These are phyloP conservation scores for Troglohyphantes excavatus DNA, from an alignment of 2,888 invertebrate species.

Conservation along the genomic window DNA sequence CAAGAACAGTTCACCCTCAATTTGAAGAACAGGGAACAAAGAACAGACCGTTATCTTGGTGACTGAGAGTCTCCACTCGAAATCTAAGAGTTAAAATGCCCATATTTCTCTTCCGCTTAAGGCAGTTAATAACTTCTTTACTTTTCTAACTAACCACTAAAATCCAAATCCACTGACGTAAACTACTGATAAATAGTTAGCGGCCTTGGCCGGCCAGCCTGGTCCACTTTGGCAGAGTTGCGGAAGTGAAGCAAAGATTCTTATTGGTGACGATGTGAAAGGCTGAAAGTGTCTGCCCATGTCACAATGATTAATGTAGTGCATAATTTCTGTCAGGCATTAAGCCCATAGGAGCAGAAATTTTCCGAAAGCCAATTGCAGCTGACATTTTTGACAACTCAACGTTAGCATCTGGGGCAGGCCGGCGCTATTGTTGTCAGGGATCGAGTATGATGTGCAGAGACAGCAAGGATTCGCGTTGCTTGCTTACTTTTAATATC, in stretches of 20 bases:
- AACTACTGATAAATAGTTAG: neutral
- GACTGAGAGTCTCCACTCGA: no score
- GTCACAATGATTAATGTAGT: slow-evolving; percentile 72
- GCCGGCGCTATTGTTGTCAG: slow-evolving; percentile 34
- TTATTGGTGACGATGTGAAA: slow-evolving; percentile 11
- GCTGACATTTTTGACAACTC: slow-evolving; percentile 67
- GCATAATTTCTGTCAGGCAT: slow-evolving; percentile 57
- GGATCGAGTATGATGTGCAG: slow-evolving; percentile 4
- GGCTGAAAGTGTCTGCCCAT: slow-evolving; percentile 45
- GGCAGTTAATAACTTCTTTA: no score
- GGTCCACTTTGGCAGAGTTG: neutral
- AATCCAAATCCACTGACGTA: neutral
- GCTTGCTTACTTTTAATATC: neutral
- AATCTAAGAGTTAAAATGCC: no score
- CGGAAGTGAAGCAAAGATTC: neutral
- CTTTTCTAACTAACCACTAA: no score
- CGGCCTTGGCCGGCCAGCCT: neutral
- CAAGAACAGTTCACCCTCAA: no score
- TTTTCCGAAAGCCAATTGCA: slow-evolving; percentile 71
- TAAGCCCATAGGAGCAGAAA: slow-evolving; percentile 59
- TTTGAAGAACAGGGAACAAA: no score
- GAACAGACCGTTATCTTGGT: no score
- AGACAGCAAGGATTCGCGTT: neutral
- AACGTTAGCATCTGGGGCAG: slow-evolving; percentile 29
- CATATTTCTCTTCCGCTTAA: no score